Base-by-base conservation (phyloP, 2,113 vertebrate genomes). In the Etheostoma spectabile region DNA sequence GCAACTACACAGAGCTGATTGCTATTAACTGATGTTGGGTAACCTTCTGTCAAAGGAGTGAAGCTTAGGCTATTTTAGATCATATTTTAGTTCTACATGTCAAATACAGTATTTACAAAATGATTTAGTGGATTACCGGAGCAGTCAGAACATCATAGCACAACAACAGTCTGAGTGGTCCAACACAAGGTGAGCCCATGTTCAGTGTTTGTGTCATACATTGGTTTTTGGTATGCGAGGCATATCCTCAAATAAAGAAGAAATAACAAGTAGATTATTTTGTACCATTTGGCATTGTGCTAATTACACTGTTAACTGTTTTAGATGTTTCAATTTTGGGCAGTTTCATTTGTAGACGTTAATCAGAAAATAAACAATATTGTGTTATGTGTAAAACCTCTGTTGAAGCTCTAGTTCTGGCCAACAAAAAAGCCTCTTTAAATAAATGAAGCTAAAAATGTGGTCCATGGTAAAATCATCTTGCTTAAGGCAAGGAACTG, bases 401-500 rank as follows among this genome's bases (percentile, higher is more conserved):
- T 22, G n/a, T 52, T 57, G 16, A 35, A 16, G 6, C 6, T 56
- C 8, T 38, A 11, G 30, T 53, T 13, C 42, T 57, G 55, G 14
- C 67, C n/a, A 53, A 21, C 21, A 22, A 30, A 30, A 27, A 30
- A 30, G 30, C 30, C 30, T 30, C 0, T 3, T 30, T 30, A 30
- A 30, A 30, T 30, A 52, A 63, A 52, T 10, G 11, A 14, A 5
- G n/a, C 8, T 55, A 3, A 42, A 62, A 68, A 35, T 14, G 59
- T 38, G 21, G 16, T 15, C 8, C 61, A 22, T 66, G n/a, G 35
- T 70, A 11, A 16, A 38, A 35, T 51, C 38, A 49, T 67, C 49
- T 24, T 74, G 52, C n/a, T 61, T 67, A 15, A 59, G 19, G n/a
- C n/a, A 79, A 42, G 33, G 8, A 64, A 21, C 53, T 55, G 27